These are phyloP conservation scores for Camponotus pennsylvanicus DNA, from an alignment of 1,140 invertebrate genomes.

Conservation along the genomic window DNA sequence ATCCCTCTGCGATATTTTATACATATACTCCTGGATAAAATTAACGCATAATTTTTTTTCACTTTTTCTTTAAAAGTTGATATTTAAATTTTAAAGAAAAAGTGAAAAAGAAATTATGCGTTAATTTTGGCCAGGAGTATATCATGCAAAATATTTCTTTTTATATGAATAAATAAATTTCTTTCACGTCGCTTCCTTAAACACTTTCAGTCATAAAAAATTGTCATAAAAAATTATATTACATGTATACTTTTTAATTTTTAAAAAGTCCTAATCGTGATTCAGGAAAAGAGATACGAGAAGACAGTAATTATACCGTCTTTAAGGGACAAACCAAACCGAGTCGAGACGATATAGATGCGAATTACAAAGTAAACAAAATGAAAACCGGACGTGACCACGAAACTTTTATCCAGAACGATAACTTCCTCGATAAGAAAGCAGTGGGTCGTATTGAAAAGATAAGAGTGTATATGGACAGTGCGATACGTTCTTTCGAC, in stretches of 20 bases:
- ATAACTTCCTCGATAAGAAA: not conserved
- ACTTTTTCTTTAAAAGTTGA: no score
- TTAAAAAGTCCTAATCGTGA: no score
- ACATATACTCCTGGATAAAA: no score
- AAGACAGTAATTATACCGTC: not conserved
- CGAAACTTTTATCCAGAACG: not conserved
- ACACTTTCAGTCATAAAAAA: no score
- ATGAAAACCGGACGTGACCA: not conserved
- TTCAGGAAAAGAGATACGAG: not conserved
- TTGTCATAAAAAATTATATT: no score
- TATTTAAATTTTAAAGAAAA: no score
- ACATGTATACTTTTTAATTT: no score
- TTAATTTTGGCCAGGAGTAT: not conserved
- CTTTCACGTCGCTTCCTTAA: not conserved
- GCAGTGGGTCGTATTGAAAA: not conserved
- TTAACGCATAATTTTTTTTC: no score
- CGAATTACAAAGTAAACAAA: not conserved
- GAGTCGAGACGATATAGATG: not conserved
- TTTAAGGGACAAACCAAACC: not conserved
- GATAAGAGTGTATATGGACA: not conserved
- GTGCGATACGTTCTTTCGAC: not conserved
- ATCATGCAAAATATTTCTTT: not conserved
- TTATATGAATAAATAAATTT: not conserved
- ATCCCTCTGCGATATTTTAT: no score
- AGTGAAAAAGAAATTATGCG: no score